phyloP scores from a whole-genome alignment of 2,888 invertebrate genomes.

The Cerceris ruficornis region DNA sequence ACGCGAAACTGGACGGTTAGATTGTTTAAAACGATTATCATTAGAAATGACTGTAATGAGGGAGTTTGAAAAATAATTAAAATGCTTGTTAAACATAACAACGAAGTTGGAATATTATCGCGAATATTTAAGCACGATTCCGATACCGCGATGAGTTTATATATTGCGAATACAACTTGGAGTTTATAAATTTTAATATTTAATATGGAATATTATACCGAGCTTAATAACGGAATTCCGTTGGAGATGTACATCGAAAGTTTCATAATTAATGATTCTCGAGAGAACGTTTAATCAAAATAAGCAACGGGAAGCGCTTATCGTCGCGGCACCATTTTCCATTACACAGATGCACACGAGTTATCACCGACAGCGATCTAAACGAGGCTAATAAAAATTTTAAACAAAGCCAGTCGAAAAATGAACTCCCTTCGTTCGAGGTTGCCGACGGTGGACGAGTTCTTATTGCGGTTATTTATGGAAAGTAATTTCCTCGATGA shows the following conservation, averaged over 20 bases:
- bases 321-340: not conserved
- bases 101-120: too few species aligned
- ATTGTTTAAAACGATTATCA: too few species aligned
- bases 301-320: not conserved
- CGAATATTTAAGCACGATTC: too few species aligned
- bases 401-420: conserved; percentile 7
- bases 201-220: too few species aligned
- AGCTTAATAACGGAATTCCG: not conserved
- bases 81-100: too few species aligned
- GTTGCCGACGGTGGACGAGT: not conserved
- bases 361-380: not conserved
- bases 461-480: not conserved
- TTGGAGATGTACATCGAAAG: not conserved
- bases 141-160: too few species aligned
- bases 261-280: not conserved
- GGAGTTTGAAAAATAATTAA: too few species aligned
- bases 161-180: too few species aligned
- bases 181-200: too few species aligned
- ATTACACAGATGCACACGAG: not conserved
- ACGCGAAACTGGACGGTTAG: too few species aligned
- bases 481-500: conserved; percentile 1
- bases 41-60: too few species aligned
- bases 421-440: conserved; percentile 3
- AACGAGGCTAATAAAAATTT: conserved; percentile 8
- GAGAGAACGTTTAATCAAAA: not conserved